Percentiles rank a stretch among this genome's conserved stretches.
Conservation (phyloP, 2,797 vertebrate genomes). For the Simalia tracyae region DNA sequence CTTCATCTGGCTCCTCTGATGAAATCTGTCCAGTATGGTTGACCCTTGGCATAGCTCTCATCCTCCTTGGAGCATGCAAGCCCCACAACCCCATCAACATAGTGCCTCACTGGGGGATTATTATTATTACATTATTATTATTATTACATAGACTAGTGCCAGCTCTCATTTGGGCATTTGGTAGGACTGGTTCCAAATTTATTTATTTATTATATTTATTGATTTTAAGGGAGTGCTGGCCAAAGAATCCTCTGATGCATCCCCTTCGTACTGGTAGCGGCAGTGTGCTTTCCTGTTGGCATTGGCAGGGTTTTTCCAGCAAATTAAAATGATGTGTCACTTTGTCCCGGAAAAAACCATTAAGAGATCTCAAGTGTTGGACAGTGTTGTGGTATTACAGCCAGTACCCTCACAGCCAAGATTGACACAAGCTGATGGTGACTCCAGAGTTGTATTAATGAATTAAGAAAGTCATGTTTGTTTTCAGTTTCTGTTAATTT, state of each 20-base stretch:
- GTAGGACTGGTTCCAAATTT: not conserved
- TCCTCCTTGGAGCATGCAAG: too few relatives aligned
- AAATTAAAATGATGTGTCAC: not conserved
- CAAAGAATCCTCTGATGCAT: not conserved
- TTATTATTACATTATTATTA: too few relatives aligned
- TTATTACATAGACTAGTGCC: not conserved
- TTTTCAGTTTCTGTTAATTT: not conserved
- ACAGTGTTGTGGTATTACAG: not conserved
- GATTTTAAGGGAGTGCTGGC: not conserved
- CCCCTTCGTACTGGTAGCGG: too few relatives aligned
- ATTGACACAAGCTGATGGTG: not conserved
- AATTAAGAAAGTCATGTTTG: not conserved
- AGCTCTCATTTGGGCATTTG: not conserved
- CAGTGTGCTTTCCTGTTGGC: not conserved
- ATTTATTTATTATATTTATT: not conserved
- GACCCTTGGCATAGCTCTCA: too few relatives aligned
- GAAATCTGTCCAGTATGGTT: too few relatives aligned
- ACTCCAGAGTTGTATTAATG: not conserved
- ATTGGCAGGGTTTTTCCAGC: not conserved
- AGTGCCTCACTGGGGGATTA: too few relatives aligned
- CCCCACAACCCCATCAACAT: too few relatives aligned
- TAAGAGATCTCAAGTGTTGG: not conserved
- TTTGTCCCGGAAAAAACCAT: not conserved
- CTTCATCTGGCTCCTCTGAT: too few relatives aligned
- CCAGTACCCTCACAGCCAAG: not conserved